Conservation (phyloP, 2,888 invertebrate species). For the Plutella xylostella region DNA sequence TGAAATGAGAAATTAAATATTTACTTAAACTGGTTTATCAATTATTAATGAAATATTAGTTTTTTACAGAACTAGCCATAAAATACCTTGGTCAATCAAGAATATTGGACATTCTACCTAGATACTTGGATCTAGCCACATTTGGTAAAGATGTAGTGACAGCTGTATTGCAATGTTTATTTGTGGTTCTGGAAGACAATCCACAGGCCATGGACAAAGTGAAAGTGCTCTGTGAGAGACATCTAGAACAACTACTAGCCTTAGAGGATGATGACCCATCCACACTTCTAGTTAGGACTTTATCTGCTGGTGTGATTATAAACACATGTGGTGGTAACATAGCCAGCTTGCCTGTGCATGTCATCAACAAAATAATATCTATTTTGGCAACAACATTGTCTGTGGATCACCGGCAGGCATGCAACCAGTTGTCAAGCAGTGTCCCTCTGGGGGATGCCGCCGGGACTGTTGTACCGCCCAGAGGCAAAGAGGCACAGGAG, state of each 20-base stretch:
- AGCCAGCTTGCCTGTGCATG: constrained; percentile 42
- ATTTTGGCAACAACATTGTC: constrained; percentile 64
- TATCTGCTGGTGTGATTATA: constrained; percentile 70
- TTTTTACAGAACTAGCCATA: constrained; percentile 66
- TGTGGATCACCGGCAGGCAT: constrained; percentile 60
- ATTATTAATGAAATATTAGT: not conserved
- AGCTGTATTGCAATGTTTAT: constrained; percentile 74
- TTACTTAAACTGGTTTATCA: constrained; percentile 28
- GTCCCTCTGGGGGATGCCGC: constrained; percentile 45
- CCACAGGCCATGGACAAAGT: constrained; percentile 64
- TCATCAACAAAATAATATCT: constrained; percentile 58
- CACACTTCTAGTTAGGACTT: constrained; percentile 60
- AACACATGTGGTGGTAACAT: constrained; percentile 61
- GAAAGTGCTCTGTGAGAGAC: constrained; percentile 53
- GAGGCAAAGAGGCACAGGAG: constrained; percentile 44
- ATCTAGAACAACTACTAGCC: constrained; percentile 46
- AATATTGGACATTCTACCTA: constrained; percentile 69
- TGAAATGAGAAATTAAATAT: not conserved
- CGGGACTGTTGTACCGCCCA: constrained; percentile 35
- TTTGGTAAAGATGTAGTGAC: constrained; percentile 70
- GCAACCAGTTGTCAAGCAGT: constrained; percentile 58
- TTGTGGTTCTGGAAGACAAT: constrained; percentile 80
- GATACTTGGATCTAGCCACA: constrained; percentile 67
- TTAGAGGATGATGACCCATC: constrained; percentile 49
- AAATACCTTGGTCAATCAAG: constrained; percentile 74